These are phyloP conservation scores for Drosophila tani DNA, from an alignment of 1,140 invertebrate species.

Conservation along the genomic window DNA sequence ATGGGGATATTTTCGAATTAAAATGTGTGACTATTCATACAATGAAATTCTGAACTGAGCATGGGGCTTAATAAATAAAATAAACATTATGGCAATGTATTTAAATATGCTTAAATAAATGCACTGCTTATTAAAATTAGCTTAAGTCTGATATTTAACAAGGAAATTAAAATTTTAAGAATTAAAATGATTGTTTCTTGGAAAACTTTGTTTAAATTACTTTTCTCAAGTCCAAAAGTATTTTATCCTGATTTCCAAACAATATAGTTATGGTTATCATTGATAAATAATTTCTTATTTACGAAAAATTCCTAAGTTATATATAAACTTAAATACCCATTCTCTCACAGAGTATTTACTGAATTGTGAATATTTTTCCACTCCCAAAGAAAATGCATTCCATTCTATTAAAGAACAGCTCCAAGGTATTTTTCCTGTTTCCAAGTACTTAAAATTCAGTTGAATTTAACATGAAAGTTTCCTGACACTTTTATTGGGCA, in stretches of 20 bases:
- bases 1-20: neutral
- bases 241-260: no score
- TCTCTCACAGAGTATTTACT: neutral
- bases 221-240: no score
- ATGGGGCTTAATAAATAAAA: neutral
- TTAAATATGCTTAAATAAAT: neutral
- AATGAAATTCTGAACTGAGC: neutral
- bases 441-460: neutral
- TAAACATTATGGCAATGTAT: no score
- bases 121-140: neutral
- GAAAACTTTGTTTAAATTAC: neutral
- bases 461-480: conserved; percentile 22
- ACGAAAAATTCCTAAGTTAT: neutral
- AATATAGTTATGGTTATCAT: neutral
- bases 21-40: neutral
- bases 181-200: no score
- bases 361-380: neutral
- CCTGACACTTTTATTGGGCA: conserved; percentile 14
- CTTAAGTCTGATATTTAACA: neutral
- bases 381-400: neutral
- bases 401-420: neutral
- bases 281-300: neutral
- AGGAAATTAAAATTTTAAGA: no score
- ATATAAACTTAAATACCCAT: neutral
- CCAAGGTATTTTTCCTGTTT: neutral